These are phyloP conservation scores for Oryzias dopingdopingensis DNA, from an alignment of 2,797 vertebrate genomes.

Conservation along the genomic window DNA sequence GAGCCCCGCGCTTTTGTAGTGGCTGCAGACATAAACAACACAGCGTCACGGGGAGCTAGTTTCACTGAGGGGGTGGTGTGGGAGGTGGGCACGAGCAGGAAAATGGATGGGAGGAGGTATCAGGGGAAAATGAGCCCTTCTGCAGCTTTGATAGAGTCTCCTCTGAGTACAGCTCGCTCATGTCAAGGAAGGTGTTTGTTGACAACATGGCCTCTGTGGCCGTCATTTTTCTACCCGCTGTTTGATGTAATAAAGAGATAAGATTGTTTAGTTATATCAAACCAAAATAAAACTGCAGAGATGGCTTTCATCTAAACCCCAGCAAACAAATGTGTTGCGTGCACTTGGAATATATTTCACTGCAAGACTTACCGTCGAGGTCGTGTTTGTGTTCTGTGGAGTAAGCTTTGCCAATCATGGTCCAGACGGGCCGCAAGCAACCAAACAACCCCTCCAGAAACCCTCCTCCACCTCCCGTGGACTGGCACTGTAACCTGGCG, in stretches of 20 bases:
- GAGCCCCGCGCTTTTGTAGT: conserved; percentile 74
- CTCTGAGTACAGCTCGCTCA: conserved; percentile 59
- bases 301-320: conserved; percentile 31
- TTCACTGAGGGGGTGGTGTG: conserved; percentile 38
- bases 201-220: conserved; percentile 55
- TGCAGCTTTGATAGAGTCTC: conserved; percentile 64
- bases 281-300: conserved; percentile 33
- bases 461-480: conserved; percentile 83
- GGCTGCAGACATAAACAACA: conserved; percentile 78
- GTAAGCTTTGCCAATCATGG: conserved; percentile 95
- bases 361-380: conserved; percentile 80
- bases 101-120: conserved; percentile 30
- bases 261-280: conserved; percentile 47
- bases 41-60: conserved; percentile 68
- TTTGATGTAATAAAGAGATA: conserved; percentile 64
- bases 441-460: conserved; percentile 94
- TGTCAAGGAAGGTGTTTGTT: conserved; percentile 61
- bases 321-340: background rate
- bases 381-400: conserved; percentile 92
- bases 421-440: conserved; percentile 93
- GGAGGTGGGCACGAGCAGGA: conserved; percentile 46
- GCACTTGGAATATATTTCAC: conserved; percentile 7
- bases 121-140: conserved; percentile 54
- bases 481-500: conserved; percentile 81
- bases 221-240: conserved; percentile 57